phyloP scores from a whole-genome alignment of 2,888 invertebrate species.

The Amblyjoppa fuscipennis region DNA sequence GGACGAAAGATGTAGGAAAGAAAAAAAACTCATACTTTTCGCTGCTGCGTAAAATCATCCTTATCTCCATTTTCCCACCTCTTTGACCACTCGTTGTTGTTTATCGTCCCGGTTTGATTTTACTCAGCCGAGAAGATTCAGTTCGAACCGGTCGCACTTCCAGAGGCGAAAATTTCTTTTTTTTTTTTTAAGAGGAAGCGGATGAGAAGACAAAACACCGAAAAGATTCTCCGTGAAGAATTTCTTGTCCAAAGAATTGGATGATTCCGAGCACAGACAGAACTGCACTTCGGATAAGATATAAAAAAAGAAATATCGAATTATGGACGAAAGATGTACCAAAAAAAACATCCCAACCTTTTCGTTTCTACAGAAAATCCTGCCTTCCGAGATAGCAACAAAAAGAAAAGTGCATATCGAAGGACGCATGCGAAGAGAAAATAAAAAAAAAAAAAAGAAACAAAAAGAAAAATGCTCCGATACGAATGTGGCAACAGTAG shows the following conservation, averaged over 20 bases:
- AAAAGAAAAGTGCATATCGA: background rate
- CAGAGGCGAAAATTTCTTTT: too few species aligned
- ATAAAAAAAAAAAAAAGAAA: background rate
- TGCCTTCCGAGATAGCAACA: background rate
- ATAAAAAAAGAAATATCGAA: background rate
- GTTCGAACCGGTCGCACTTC: too few species aligned
- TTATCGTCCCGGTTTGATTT: constrained; percentile 66
- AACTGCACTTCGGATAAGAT: background rate
- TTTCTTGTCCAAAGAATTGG: background rate
- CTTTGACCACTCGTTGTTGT: constrained; percentile 70
- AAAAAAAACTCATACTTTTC: background rate
- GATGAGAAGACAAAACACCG: background rate
- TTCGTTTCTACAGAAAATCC: background rate
- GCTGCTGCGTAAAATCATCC: too few species aligned
- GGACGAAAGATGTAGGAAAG: background rate
- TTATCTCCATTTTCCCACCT: background rate
- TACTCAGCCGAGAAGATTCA: too few species aligned
- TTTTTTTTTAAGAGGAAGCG: background rate
- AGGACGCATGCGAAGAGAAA: background rate
- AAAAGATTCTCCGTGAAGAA: background rate
- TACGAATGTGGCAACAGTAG: constrained; percentile 28
- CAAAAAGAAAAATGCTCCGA: background rate
- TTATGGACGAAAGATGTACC: too few species aligned
- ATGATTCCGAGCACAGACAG: background rate
- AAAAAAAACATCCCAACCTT: background rate